These are phyloP conservation scores for Daboia siamensis DNA, from an alignment of 2,113 vertebrate species.

Conservation along the genomic window DNA sequence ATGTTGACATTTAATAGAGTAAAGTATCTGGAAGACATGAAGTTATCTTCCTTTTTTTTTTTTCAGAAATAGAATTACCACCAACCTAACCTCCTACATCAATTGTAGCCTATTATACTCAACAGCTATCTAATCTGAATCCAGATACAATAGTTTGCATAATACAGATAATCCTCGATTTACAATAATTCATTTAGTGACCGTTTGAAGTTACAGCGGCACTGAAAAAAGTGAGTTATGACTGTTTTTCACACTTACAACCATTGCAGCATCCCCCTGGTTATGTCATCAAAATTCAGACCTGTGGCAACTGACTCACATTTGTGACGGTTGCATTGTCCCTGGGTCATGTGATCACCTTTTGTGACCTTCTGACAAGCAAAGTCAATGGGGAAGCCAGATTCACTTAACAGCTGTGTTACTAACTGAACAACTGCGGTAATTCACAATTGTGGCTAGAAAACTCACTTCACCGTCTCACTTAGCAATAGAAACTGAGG, in stretches of 20 bases:
- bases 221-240: not conserved
- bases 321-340: not conserved
- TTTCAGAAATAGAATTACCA: not conserved
- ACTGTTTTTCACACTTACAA: not conserved
- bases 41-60: not conserved
- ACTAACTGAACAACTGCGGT: not conserved
- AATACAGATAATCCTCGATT: not conserved
- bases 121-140: not conserved
- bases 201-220: not conserved
- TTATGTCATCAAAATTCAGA: not conserved
- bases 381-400: not conserved
- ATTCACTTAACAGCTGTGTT: not conserved
- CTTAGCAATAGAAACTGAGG: not conserved
- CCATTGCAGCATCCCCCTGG: not conserved
- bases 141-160: not conserved
- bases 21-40: not conserved
- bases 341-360: not conserved
- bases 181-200: not conserved
- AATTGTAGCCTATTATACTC: not conserved
- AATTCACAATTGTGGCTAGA: not conserved
- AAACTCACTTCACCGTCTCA: not conserved
- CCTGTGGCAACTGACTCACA: not conserved
- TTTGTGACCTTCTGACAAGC: not conserved
- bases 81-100: not conserved
- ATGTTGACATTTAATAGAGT: not conserved